A percentile compares a stretch with the other conserved stretches of the same genome.
phyloP scores from a whole-genome alignment of 1,140 invertebrate species.

The Stegodyphus dumicola region DNA sequence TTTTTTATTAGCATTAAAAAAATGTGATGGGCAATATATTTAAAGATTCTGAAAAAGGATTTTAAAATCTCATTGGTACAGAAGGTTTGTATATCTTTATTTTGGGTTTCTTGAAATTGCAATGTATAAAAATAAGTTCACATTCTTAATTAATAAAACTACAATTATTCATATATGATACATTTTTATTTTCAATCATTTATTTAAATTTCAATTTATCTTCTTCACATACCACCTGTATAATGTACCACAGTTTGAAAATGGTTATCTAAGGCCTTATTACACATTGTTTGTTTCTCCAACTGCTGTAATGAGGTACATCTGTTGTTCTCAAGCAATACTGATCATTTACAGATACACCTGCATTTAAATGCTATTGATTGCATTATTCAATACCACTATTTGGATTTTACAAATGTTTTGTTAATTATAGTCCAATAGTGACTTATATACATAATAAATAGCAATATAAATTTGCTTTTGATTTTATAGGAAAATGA shows the following conservation, averaged over 20 bases:
- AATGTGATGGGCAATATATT: too few species aligned
- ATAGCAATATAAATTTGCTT: slow-evolving; percentile 14
- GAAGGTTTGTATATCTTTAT: too few species aligned
- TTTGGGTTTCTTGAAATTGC: too few species aligned
- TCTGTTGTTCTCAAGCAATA: slow-evolving; percentile 16
- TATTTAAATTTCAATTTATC: slow-evolving; percentile 41
- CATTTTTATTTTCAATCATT: slow-evolving; percentile 58
- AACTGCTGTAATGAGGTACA: slow-evolving; percentile 51
- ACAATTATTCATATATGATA: slow-evolving; percentile 25
- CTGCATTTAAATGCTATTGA: slow-evolving; percentile 19
- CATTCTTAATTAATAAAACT: too few species aligned
- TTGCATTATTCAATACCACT: background rate
- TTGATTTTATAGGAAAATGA: slow-evolving; percentile 5
- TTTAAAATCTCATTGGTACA: too few species aligned
- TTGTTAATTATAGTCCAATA: background rate
- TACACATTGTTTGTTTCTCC: slow-evolving; percentile 7
- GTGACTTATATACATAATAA: slow-evolving; percentile 39
- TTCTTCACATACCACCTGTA: slow-evolving; percentile 42
- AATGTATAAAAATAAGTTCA: too few species aligned
- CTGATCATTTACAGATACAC: slow-evolving; percentile 10
- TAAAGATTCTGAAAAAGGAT: too few species aligned
- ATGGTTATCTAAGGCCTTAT: slow-evolving; percentile 57
- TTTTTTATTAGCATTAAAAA: too few species aligned
- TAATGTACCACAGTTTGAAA: slow-evolving; percentile 47
- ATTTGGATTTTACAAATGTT: background rate